Evolutionary conservation across 2,888 invertebrate species (phyloP), one percentile per base, ranked within the genome.

Genomic region (Lasioglossum zephyrum): DNA sequence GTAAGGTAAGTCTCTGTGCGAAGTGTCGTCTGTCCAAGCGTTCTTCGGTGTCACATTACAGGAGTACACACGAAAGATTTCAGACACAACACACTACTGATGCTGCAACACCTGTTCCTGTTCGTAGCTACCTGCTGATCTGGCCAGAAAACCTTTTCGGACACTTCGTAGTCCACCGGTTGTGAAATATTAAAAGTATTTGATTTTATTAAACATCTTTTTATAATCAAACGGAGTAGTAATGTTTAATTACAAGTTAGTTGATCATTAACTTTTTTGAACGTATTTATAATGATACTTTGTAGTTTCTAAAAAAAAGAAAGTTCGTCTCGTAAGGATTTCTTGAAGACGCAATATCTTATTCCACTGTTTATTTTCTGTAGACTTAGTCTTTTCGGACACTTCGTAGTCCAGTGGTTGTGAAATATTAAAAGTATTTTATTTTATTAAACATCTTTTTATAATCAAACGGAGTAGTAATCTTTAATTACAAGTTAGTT

Each of bases 1-100:
- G 4, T 26, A 89, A 92, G 93, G 93, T 93, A 92, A 93, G 93
- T 92, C 74, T 77, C 82, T 87, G 87, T 92, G 92, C 92, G 92
- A 91, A 93, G 92, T 57, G 57, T 91, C 91, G 87, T 88, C 78
- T 88, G 79, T 90, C 79, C 87, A 82, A 82, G n/a, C 31, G 31
- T 63, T 81, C 73, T 66, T 87, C 53, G 26, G 57, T 73, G 82
- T 87, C 69, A 81, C 57, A 72, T 8, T 41, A 36, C 41, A 18
- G 16, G 16, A 26, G 53, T 11, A 41, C 11, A n/a, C 31, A 5
- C 22, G 31, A 73, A 3, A 76, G 31, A 36, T 18, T 39, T 36
- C 18, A 57, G 36, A 76, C 47, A 6, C 31, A 60, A 13, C 47
- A n/a, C n/a, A 5, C 73, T 49, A 39, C 4, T 16, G 63, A 63